These are phyloP conservation scores for Smithornis capensis DNA, from an alignment of 2,113 vertebrate species.

Conservation along the genomic window DNA sequence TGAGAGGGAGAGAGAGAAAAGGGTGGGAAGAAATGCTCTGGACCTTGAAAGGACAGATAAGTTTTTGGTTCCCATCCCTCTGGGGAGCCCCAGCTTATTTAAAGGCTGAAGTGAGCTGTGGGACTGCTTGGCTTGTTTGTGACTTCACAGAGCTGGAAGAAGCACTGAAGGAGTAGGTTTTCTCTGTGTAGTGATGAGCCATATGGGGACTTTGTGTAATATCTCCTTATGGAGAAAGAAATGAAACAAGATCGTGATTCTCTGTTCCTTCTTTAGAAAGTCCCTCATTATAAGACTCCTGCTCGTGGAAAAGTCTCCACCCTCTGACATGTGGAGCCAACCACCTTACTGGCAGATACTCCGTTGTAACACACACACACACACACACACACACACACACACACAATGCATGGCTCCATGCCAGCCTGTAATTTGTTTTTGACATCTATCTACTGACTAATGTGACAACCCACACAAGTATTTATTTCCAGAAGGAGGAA, in stretches of 20 bases:
- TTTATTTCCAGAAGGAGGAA: constrained; percentile 67
- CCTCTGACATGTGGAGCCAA: background rate
- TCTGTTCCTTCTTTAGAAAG: constrained; percentile 31
- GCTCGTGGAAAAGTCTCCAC: background rate
- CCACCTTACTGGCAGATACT: background rate
- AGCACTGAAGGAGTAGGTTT: background rate
- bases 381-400: background rate
- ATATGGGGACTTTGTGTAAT: constrained; percentile 29
- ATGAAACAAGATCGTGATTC: constrained; percentile 15
- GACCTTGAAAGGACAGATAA: background rate
- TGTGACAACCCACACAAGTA: constrained; percentile 60
- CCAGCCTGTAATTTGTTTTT: constrained; percentile 62
- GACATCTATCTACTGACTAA: constrained; percentile 61
- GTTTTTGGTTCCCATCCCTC: background rate
- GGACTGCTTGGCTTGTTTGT: constrained; percentile 10
- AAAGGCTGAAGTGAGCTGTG: background rate
- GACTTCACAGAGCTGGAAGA: constrained; percentile 9
- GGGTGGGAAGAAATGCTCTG: background rate
- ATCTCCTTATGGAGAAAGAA: constrained; percentile 6
- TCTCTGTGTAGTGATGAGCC: constrained; percentile 14
- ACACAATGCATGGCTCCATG: background rate
- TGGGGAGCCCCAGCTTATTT: background rate
- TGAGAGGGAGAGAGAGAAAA: background rate
- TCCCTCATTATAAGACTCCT: background rate
- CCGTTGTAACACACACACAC: background rate